Conservation (phyloP, 2,113 vertebrate genomes). For the Geococcyx californianus region DNA sequence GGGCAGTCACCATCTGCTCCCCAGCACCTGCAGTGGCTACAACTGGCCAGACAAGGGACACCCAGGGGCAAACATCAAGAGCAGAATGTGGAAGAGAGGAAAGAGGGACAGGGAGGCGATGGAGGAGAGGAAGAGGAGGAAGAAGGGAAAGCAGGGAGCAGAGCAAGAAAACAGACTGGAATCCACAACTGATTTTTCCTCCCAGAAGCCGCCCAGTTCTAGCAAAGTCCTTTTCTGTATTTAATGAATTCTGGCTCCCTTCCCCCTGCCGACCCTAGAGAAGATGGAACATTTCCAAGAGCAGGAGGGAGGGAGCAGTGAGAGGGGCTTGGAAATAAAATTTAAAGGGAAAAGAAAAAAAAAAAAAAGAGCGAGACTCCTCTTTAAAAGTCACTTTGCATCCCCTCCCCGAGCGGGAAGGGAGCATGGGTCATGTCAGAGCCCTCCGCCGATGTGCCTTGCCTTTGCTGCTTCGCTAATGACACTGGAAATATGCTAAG, state of each 20-base stretch:
- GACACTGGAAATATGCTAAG: constrained; percentile 73
- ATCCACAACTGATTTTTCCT: neutral
- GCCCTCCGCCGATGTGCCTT: constrained; percentile 65
- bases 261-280: constrained; percentile 4
- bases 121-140: neutral
- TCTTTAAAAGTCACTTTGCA: constrained; percentile 73
- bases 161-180: neutral
- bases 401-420: constrained; percentile 64
- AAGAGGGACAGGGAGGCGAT: neutral
- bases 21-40: neutral
- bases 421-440: constrained; percentile 68
- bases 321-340: constrained; percentile 14
- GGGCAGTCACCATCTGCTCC: neutral
- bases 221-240: constrained; percentile 15
- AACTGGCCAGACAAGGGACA: neutral
- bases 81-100: neutral
- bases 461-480: constrained; percentile 68
- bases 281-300: constrained; percentile 62
- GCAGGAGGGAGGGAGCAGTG: neutral
- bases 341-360: neutral
- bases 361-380: neutral
- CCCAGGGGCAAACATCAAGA: accelerated
- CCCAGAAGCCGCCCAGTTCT: neutral
- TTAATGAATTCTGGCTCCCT: constrained; percentile 63
- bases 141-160: neutral